These are phyloP conservation scores for Abrostola triplasia DNA, from an alignment of 2,888 invertebrate genomes.

Conservation along the genomic window DNA sequence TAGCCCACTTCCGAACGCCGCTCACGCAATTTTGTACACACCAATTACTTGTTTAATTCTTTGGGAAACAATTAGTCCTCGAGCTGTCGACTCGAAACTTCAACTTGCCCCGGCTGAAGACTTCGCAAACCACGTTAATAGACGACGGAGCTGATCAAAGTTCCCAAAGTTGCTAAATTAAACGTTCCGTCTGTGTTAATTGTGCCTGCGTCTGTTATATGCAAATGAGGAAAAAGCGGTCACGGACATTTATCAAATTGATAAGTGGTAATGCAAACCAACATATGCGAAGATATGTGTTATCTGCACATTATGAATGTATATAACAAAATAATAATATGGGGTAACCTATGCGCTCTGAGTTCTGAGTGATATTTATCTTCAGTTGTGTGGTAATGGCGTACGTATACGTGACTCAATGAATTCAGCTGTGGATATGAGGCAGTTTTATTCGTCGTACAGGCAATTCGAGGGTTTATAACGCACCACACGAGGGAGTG, in stretches of 20 bases:
- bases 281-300: conserved; percentile 11
- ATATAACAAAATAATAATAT: conserved; percentile 5
- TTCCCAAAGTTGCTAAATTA: conserved; percentile 45
- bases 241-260: conserved; percentile 24
- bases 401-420: conserved; percentile 57
- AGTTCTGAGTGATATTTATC: conserved; percentile 34
- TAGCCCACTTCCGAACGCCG: conserved; percentile 66
- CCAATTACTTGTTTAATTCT: conserved; percentile 61
- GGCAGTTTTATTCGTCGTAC: conserved; percentile 68
- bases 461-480: conserved; percentile 73
- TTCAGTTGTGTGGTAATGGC: conserved; percentile 32
- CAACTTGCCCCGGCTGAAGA: conserved; percentile 28
- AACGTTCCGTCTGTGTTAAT: conserved; percentile 36
- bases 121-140: conserved; percentile 41
- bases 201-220: conserved; percentile 38
- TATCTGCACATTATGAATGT: conserved; percentile 12
- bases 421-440: conserved; percentile 59
- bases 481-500: conserved; percentile 66
- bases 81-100: conserved; percentile 41
- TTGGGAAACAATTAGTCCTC: conserved; percentile 60
- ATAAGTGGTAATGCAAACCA: conserved; percentile 34
- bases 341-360: conserved; percentile 15
- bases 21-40: conserved; percentile 69
- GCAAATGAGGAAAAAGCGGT: conserved; percentile 41
- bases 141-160: conserved; percentile 47